Conservation (phyloP, 2,888 invertebrate genomes). For the Allacma fusca region DNA sequence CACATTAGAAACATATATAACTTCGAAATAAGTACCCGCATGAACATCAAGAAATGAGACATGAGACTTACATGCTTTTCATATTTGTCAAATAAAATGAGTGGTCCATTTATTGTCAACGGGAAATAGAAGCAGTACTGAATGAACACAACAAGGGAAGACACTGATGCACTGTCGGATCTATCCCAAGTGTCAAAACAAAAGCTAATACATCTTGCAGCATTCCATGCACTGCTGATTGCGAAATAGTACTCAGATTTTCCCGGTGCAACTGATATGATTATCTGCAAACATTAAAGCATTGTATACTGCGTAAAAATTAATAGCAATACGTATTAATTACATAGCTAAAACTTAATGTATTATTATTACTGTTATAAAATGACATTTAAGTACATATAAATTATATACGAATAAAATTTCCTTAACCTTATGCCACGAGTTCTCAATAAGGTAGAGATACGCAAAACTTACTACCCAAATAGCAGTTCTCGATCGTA, state of each 20-base stretch:
- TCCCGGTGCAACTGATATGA: conserved; percentile 65
- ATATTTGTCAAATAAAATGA: conserved; percentile 80
- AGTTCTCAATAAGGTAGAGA: conserved; percentile 68
- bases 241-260: conserved; percentile 68
- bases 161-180: conserved; percentile 35
- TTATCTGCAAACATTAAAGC: no score
- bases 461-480: conserved; percentile 70
- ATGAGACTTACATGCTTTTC: conserved; percentile 64
- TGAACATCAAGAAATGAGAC: conserved; percentile 22
- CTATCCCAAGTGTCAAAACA: conserved; percentile 69
- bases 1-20: no score
- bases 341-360: no score
- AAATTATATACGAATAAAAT: no score
- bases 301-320: no score
- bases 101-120: conserved; percentile 83
- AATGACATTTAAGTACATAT: no score
- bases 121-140: conserved; percentile 86
- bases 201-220: conserved; percentile 76
- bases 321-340: no score
- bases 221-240: conserved; percentile 72
- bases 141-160: conserved; percentile 67
- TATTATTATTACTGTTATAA: no score
- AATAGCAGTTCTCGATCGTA: conserved; percentile 66
- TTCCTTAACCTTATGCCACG: conserved; percentile 57
- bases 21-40: neutral